phyloP scores from a whole-genome alignment of 2,797 vertebrate genomes.

The Spinibarbus caldwelli region DNA sequence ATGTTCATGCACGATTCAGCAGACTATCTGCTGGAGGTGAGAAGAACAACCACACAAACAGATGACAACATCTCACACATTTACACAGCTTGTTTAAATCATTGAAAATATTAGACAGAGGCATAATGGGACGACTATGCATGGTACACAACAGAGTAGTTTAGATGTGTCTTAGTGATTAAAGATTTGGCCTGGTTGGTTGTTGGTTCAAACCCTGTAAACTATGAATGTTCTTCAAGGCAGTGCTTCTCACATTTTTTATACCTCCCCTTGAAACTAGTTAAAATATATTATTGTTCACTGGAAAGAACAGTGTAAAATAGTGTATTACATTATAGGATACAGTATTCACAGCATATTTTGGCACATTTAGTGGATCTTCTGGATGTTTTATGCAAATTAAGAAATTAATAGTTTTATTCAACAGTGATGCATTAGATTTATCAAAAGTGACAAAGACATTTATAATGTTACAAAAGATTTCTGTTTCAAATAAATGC shows the following conservation, averaged over 20 bases:
- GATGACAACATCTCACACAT: neutral
- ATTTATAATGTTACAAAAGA: too few relatives aligned
- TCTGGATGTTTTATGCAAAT: too few relatives aligned
- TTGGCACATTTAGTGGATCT: too few relatives aligned
- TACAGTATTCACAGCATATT: neutral
- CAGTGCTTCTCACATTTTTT: too few relatives aligned
- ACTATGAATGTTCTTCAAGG: too few relatives aligned
- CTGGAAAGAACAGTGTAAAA: too few relatives aligned
- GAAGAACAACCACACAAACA: neutral
- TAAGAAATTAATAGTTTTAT: neutral
- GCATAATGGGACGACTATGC: neutral
- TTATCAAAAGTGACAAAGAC: too few relatives aligned
- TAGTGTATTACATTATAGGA: neutral
- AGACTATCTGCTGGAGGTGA: conserved; percentile 92
- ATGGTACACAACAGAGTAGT: too few relatives aligned
- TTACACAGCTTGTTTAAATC: neutral
- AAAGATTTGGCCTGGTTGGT: neutral
- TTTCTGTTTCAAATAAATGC: neutral
- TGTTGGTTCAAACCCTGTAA: too few relatives aligned
- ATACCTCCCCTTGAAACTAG: too few relatives aligned
- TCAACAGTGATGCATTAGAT: neutral
- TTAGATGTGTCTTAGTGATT: neutral
- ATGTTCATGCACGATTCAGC: conserved; percentile 95
- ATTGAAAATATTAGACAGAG: neutral
- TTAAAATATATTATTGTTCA: too few relatives aligned